Evolutionary conservation across 2,888 invertebrate species (phyloP), one percentile per base, ranked within the genome.

Genomic region (Crocallis elinguaria): DNA sequence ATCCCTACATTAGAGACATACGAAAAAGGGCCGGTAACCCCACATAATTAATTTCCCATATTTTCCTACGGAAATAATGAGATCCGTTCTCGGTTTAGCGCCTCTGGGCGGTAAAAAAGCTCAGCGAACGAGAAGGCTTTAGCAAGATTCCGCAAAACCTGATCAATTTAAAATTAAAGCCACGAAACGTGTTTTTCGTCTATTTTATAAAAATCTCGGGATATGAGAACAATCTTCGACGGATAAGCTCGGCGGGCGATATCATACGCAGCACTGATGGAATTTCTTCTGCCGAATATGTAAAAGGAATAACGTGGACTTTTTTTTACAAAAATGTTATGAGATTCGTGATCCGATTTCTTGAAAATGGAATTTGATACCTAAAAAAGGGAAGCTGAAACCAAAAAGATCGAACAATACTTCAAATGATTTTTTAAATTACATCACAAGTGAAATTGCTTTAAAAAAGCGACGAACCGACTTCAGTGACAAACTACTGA

Each of bases 91-190:
- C 77, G 79, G 73, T 79, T 82, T 80, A 78, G 62, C 74, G 54
- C 52, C 62, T 66, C 30, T 64, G 64, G 58, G 59, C 9, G 56
- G 59, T 73, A 79, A 86, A 88, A 88, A 84, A 84, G 77, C 73
- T 81, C 84, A 81, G 82, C 84, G 84, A 73, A 73, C 75, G 76
- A 60, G 57, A 69, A 80, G 84, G 90, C 86, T 90, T 91, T 87
- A 75, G 76, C 85, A 67, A 89, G 90, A 90, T 86, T 86, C 77
- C 83, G 79, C 82, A 83, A 84, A 88, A 90, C 84, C 90, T 79
- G 86, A 88, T 89, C 90, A 91, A 91, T 92, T 91, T 91, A 90
- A 92, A 92, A 91, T 91, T 89, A 91, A 91, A 92, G 90, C 91
- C 91, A 89, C 84, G 85, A 90, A 91, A 92, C 91, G 91, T 92